Evolutionary conservation across 2,113 vertebrate species (phyloP).

Genomic region (Sapajus apella): DNA sequence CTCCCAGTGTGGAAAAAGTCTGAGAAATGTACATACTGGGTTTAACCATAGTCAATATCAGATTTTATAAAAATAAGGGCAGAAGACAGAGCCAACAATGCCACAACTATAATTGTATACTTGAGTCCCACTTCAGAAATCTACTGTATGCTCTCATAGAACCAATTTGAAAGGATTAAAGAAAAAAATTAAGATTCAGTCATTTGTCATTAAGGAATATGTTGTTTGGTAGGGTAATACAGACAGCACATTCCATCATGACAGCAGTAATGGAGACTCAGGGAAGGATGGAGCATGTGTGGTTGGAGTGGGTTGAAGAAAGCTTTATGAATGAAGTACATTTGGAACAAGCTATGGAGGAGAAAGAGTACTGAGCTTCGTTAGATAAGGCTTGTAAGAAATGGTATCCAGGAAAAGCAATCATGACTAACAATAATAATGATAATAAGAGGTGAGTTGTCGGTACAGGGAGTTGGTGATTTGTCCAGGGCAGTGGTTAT

Average conservation of each 20-base stretch:
- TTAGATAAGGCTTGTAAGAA: not conserved
- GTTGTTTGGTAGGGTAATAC: not conserved
- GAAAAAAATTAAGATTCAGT: not conserved
- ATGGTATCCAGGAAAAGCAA: not conserved
- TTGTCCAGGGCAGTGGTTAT: not conserved
- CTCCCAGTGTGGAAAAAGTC: not conserved
- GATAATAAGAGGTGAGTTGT: not conserved
- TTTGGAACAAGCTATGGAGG: not conserved
- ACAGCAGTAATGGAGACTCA: not conserved
- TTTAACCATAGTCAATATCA: not conserved
- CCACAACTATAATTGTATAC: not conserved
- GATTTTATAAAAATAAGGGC: not conserved
- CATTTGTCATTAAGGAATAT: not conserved
- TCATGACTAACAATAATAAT: not conserved
- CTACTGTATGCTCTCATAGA: not conserved
- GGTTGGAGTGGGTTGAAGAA: not conserved
- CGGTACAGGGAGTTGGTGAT: not conserved
- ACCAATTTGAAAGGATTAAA: slow-evolving; percentile 27
- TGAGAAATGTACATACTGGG: slow-evolving; percentile 33
- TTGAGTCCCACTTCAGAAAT: slow-evolving; percentile 3
- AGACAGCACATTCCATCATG: not conserved
- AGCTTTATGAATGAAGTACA: not conserved
- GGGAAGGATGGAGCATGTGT: not conserved
- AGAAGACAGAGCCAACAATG: not conserved
- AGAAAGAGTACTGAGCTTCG: not conserved